Conservation (phyloP, 2,888 invertebrate species). For the Tillus elongatus region DNA sequence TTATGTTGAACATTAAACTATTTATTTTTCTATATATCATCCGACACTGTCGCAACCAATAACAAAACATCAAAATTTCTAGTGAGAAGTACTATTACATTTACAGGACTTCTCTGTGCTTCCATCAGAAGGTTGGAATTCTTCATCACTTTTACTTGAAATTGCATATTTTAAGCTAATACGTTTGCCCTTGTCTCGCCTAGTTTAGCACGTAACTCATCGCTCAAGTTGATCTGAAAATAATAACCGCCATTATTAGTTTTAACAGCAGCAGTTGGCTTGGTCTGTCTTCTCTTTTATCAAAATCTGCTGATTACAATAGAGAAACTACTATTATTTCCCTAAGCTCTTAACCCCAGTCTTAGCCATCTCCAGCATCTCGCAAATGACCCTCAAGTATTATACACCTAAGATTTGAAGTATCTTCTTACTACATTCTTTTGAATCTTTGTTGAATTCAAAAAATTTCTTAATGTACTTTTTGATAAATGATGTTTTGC, state of each 20-base stretch:
- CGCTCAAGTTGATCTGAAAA: constrained; percentile 33
- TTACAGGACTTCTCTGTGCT: constrained; percentile 35
- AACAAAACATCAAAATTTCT: no score
- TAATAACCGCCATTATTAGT: constrained; percentile 47
- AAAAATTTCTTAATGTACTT: constrained; percentile 74
- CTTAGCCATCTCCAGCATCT: constrained; percentile 63
- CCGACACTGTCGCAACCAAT: no score
- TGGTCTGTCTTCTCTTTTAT: constrained; percentile 51
- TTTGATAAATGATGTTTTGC: constrained; percentile 55
- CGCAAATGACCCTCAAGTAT: constrained; percentile 60
- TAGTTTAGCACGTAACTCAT: constrained; percentile 35
- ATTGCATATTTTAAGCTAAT: constrained; percentile 42
- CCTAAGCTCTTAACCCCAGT: constrained; percentile 53
- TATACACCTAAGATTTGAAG: constrained; percentile 56
- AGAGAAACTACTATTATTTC: constrained; percentile 53
- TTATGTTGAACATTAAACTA: no score
- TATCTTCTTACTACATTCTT: constrained; percentile 65
- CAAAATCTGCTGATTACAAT: constrained; percentile 51
- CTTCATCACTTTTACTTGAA: constrained; percentile 40
- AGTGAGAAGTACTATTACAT: constrained; percentile 30
- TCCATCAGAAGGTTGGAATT: constrained; percentile 37
- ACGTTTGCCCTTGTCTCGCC: constrained; percentile 38
- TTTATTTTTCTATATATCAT: no score
- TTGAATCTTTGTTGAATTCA: constrained; percentile 63
- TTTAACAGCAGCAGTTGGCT: constrained; percentile 55